These are phyloP conservation scores for Cerastis rubricosa DNA, from an alignment of 2,888 invertebrate species.

Conservation along the genomic window DNA sequence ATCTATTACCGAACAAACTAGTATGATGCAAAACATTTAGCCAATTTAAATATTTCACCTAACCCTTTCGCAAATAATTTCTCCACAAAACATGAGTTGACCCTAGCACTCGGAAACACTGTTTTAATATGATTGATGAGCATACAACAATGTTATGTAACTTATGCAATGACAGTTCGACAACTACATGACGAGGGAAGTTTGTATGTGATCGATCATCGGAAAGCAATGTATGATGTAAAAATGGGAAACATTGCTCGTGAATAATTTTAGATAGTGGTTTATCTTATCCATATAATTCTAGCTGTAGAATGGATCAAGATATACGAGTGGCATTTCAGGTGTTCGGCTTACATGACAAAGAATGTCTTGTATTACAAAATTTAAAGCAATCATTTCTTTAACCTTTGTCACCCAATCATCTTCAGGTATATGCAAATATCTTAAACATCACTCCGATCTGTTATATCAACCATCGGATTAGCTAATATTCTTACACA, in stretches of 20 bases:
- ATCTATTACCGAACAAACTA: slow-evolving; percentile 17
- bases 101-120: slow-evolving; percentile 57
- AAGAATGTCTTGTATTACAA: background rate
- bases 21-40: slow-evolving; percentile 21
- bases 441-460: slow-evolving; percentile 24
- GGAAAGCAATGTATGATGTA: slow-evolving; percentile 49
- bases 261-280: slow-evolving; percentile 42
- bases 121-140: slow-evolving; percentile 71
- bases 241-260: slow-evolving; percentile 34
- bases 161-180: slow-evolving; percentile 72
- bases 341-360: background rate
- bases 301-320: slow-evolving; percentile 8
- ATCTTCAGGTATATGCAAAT: slow-evolving; percentile 25
- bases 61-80: slow-evolving; percentile 56
- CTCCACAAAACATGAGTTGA: slow-evolving; percentile 59
- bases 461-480: slow-evolving; percentile 37
- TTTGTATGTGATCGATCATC: slow-evolving; percentile 69
- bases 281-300: slow-evolving; percentile 40
- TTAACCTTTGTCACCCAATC: slow-evolving; percentile 20
- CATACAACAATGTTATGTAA: slow-evolving; percentile 59
- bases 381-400: slow-evolving; percentile 7
- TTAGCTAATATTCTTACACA: slow-evolving; percentile 53
- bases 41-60: slow-evolving; percentile 25
- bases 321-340: background rate
- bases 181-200: slow-evolving; percentile 65